Evolutionary conservation across 2,113 vertebrate genomes (phyloP).

Genomic region (Vulpes lagopus): DNA sequence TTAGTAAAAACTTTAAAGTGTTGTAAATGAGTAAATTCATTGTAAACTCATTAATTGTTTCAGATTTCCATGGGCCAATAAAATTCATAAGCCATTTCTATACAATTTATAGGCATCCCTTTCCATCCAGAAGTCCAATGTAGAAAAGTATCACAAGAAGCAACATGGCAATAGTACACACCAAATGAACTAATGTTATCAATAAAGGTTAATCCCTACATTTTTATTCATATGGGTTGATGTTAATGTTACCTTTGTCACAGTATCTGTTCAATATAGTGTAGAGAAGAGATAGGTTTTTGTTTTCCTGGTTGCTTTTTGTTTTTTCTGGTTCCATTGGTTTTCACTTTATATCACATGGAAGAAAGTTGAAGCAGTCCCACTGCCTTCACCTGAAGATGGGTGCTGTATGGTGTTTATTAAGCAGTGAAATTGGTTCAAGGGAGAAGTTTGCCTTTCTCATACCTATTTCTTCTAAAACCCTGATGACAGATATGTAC

Average conservation of each 20-base stretch:
- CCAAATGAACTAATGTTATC: neutral
- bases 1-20: neutral
- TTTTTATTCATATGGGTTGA: neutral
- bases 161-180: neutral
- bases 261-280: neutral
- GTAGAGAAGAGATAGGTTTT: neutral
- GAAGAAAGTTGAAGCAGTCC: neutral
- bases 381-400: neutral
- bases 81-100: neutral
- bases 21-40: neutral
- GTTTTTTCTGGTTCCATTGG: neutral
- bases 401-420: neutral
- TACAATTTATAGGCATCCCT: neutral
- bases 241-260: neutral
- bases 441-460: neutral
- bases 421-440: neutral
- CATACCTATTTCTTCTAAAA: neutral
- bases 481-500: neutral
- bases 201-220: neutral
- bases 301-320: neutral
- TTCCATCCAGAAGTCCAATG: neutral
- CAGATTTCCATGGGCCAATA: neutral
- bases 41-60: neutral
- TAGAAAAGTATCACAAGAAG: neutral
- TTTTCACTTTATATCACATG: neutral